These are phyloP conservation scores for Aphrophora alni DNA, from an alignment of 2,888 invertebrate species.

Conservation along the genomic window DNA sequence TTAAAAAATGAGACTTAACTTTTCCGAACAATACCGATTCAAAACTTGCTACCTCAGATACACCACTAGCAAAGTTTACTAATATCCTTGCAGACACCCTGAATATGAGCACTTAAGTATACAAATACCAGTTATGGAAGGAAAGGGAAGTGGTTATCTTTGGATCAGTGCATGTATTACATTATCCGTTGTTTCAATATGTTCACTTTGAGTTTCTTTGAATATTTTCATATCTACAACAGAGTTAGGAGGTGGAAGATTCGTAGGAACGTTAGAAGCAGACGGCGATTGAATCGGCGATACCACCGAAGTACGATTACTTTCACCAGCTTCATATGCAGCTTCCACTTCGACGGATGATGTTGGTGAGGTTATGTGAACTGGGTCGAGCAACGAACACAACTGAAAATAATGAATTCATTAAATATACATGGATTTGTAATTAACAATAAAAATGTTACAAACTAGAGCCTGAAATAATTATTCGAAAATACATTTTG, in stretches of 20 bases:
- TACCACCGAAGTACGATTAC: neutral
- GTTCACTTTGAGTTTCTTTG: conserved; percentile 31
- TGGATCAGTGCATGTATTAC: neutral
- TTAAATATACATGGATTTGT: neutral
- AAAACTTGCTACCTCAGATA: too few species aligned
- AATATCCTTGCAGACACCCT: too few species aligned
- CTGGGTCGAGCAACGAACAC: conserved; percentile 53
- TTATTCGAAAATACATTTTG: too few species aligned
- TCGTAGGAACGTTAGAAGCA: conserved; percentile 1
- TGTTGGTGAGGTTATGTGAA: conserved; percentile 57
- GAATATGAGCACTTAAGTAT: too few species aligned
- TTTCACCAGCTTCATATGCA: conserved; percentile 58
- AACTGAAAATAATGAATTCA: conserved; percentile 42
- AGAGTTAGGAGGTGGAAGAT: conserved; percentile 43
- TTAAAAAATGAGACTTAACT: too few species aligned
- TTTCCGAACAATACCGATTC: too few species aligned
- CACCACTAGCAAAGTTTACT: too few species aligned
- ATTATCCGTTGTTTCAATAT: conserved; percentile 14
- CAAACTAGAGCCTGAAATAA: neutral
- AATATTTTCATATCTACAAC: conserved; percentile 46
- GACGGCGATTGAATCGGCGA: conserved; percentile 7
- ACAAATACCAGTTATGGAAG: too few species aligned
- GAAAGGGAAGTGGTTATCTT: neutral
- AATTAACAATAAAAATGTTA: neutral
- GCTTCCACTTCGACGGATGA: conserved; percentile 62